Percentiles rank a stretch among this genome's conserved stretches.
These are phyloP conservation scores for Camponotus floridanus DNA, from an alignment of 1,140 invertebrate genomes.

Conservation along the genomic window DNA sequence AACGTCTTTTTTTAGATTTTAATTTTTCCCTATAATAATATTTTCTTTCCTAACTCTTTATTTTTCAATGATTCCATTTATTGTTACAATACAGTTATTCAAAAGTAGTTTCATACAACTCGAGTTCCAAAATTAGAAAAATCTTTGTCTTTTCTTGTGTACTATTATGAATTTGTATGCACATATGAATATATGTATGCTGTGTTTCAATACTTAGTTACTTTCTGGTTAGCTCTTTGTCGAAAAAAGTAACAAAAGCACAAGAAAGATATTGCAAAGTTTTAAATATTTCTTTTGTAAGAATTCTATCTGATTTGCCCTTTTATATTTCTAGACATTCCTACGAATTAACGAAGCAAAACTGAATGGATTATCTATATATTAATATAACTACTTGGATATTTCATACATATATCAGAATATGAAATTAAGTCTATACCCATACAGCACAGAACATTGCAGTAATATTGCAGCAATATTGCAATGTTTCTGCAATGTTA, in stretches of 20 bases:
- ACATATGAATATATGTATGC: not conserved
- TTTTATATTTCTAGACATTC: not conserved
- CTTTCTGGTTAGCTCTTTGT: not conserved
- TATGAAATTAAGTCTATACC: no score
- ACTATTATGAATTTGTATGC: no score
- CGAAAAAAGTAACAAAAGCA: not conserved
- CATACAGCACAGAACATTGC: no score
- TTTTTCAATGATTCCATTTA: not conserved
- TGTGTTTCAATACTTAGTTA: not conserved
- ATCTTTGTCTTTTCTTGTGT: not conserved
- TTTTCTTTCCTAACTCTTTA: not conserved
- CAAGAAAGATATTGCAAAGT: not conserved
- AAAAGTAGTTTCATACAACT: not conserved
- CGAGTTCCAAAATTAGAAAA: not conserved
- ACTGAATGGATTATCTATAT: not conserved
- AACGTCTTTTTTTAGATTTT: not conserved
- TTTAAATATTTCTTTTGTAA: not conserved
- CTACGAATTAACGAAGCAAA: not conserved
- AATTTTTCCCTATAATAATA: not conserved
- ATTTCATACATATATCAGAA: no score
- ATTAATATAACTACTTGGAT: no score
- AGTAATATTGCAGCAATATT: no score
- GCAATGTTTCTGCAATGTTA: no score
- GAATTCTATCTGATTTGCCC: not conserved
- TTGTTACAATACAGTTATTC: conserved; percentile 1